Evolutionary conservation across 2,888 invertebrate genomes (phyloP), one percentile per base, ranked within the genome.

Genomic region (Eupithecia subfuscata): DNA sequence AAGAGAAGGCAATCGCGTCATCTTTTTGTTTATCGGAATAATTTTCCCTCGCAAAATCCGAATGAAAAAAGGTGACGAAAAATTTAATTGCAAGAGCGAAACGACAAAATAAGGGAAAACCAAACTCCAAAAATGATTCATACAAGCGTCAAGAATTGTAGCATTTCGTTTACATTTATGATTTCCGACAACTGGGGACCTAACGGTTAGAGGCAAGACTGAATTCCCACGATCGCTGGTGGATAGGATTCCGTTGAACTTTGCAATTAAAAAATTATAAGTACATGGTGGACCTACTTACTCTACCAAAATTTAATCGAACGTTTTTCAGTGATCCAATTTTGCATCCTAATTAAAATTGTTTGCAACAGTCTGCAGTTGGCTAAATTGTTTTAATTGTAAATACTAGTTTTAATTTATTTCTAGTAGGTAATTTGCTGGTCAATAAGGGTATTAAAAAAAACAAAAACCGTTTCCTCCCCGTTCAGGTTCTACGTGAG

Each of bases 151-250:
- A 34, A 34, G 64, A 64, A 64, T 34, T 12, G 64, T 34, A 34
- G 52, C 52, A n/a, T 14, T 60, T 60, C 22, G 56, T 56, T 52
- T 56, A 56, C 56, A 56, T 56, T 56, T 56, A 56, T 56, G 22
- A 56, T 22, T 56, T 56, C 56, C 56, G 56, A 56, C 22, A 56
- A 56, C 60, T 12, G 56, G 9, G 22, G 22, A 48, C 18, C 18
- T 48, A 60, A 60, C 25, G 25, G 60, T 60, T 25, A 12, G 25
- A 56, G 22, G 22, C 12, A 56, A 11, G 60, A 25, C 25, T 60
- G 60, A 1, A 14, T 25, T 60, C 60, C 60, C 60, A 60, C 60
- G 60, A 60, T 60, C 25, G 60, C 25, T 25, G 5, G 4, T 34
- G 11, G 60, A 25, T 25, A 60, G 14, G 5, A 60, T 60, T 60